A percentile compares a stretch with the other conserved stretches of the same genome.
phyloP scores from a whole-genome alignment of 2,888 invertebrate species.

The Andrena praecox region DNA sequence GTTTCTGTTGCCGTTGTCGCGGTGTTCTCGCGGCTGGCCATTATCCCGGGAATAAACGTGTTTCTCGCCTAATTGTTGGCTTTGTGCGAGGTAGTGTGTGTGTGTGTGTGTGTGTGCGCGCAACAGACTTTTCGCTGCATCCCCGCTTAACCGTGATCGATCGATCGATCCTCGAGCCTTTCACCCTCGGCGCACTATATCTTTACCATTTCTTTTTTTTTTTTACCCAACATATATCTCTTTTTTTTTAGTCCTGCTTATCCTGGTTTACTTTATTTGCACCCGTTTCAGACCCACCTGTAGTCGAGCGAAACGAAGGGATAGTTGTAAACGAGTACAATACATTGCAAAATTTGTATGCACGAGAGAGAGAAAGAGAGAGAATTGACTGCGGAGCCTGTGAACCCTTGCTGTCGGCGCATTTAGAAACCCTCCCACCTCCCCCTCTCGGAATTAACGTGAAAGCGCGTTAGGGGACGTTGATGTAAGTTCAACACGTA shows the following conservation, averaged over 20 bases:
- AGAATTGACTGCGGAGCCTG: slow-evolving; percentile 64
- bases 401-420: slow-evolving; percentile 61
- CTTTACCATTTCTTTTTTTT: slow-evolving; percentile 53
- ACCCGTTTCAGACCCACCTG: slow-evolving; percentile 83
- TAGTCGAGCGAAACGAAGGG: slow-evolving; percentile 73
- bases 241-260: slow-evolving; percentile 74
- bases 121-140: not conserved
- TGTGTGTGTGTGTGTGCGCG: not conserved
- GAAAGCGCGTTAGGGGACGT: slow-evolving; percentile 62
- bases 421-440: slow-evolving; percentile 58
- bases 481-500: slow-evolving; percentile 66
- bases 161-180: slow-evolving; percentile 11
- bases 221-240: slow-evolving; percentile 64
- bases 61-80: not conserved
- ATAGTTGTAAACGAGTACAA: slow-evolving; percentile 53
- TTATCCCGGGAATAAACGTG: not conserved
- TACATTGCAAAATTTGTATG: slow-evolving; percentile 32
- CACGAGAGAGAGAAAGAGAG: slow-evolving; percentile 49
- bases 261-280: slow-evolving; percentile 75
- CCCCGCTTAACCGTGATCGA: not conserved
- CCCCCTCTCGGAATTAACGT: slow-evolving; percentile 59
- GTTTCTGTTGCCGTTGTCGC: slow-evolving; percentile 53
- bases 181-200: slow-evolving; percentile 67
- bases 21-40: not conserved
- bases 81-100: not conserved